phyloP scores from a whole-genome alignment of 30 jellyfish, hydroid and myxozoan genomes.

The Turritopsis dohrnii region DNA sequence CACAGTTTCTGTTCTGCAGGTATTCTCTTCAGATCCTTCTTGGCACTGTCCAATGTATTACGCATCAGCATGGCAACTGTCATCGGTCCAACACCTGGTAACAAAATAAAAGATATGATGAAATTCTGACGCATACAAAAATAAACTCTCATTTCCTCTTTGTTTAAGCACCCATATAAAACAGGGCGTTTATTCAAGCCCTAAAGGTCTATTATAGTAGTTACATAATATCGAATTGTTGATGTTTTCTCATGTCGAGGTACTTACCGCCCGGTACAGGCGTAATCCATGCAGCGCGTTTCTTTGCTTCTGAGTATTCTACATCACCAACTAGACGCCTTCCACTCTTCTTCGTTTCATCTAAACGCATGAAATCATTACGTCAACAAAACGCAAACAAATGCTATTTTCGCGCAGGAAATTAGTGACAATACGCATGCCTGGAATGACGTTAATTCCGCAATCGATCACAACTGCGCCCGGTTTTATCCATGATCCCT shows the following conservation, averaged over 20 bases:
- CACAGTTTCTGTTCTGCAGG: neutral
- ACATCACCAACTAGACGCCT: constrained; percentile 97
- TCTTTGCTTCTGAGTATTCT: constrained; percentile 73
- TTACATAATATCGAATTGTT: neutral
- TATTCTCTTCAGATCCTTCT: constrained; percentile 27
- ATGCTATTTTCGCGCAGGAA: neutral
- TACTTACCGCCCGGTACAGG: constrained; percentile 98
- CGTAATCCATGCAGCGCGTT: constrained; percentile 86
- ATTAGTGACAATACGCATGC: constrained; percentile 22
- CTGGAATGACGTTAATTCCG: constrained; percentile 93
- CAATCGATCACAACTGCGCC: constrained; percentile 99
- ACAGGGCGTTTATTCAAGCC: too few species aligned
- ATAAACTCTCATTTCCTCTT: neutral
- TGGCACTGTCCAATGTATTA: constrained; percentile 92
- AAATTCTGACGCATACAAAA: neutral
- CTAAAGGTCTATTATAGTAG: too few species aligned
- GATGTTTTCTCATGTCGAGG: neutral
- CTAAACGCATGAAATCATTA: constrained; percentile 27
- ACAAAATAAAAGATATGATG: neutral
- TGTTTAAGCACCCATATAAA: too few species aligned
- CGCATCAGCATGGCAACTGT: constrained; percentile 96
- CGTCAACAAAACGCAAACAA: neutral
- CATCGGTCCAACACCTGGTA: constrained; percentile 99
- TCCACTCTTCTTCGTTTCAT: constrained; percentile 88
- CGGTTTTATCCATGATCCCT: constrained; percentile 95